Conservation (phyloP, 2,888 invertebrate genomes). For the Parnassius apollo region DNA sequence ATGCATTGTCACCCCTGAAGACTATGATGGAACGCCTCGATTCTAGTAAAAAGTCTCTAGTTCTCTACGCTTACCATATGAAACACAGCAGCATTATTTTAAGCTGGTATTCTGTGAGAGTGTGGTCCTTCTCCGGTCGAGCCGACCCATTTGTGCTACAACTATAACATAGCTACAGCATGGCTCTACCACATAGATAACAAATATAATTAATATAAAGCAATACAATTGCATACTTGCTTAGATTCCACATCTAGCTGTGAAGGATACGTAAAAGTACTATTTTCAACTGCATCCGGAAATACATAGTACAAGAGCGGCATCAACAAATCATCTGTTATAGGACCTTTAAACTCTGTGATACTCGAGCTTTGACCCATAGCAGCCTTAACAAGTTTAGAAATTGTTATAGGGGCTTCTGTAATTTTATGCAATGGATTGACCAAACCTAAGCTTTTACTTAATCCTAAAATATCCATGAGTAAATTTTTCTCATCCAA, state of each 20-base stretch:
- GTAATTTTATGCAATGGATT: conserved; percentile 87
- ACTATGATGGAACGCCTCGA: too few relatives aligned
- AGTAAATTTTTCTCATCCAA: conserved; percentile 75
- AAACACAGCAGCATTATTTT: too few relatives aligned
- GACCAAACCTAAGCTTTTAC: conserved; percentile 70
- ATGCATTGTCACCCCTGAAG: too few relatives aligned
- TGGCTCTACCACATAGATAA: too few relatives aligned
- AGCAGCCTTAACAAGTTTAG: conserved; percentile 78
- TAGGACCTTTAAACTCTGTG: conserved; percentile 86
- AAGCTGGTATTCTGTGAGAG: too few relatives aligned
- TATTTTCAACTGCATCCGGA: conserved; percentile 90
- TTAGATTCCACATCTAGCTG: conserved; percentile 71
- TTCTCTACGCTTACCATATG: too few relatives aligned
- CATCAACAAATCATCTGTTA: conserved; percentile 87
- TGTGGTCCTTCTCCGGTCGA: too few relatives aligned
- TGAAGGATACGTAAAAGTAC: conserved; percentile 77
- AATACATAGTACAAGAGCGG: conserved; percentile 91
- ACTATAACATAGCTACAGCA: too few relatives aligned
- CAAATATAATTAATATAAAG: background rate
- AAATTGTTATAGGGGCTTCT: conserved; percentile 87
- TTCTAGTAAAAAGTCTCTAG: too few relatives aligned
- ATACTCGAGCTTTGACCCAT: conserved; percentile 75
- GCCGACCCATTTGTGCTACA: too few relatives aligned
- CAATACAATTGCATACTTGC: conserved; percentile 44
- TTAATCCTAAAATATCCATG: conserved; percentile 72